Evolutionary conservation across 2,113 vertebrate species (phyloP).

Genomic region (Microtus richardsoni): DNA sequence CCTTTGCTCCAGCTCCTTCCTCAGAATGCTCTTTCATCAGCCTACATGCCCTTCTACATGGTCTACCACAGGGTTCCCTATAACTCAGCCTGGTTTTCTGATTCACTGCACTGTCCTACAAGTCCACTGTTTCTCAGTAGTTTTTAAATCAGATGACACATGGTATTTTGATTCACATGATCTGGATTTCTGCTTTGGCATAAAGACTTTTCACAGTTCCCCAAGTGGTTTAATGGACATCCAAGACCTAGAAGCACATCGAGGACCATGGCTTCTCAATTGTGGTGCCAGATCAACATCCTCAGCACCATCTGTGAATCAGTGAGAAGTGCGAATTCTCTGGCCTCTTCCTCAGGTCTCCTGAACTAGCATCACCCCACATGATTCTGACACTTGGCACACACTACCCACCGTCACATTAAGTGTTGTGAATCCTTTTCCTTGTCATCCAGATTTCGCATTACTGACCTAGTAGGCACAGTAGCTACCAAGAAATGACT

Average conservation of each 20-base stretch:
- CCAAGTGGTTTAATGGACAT: not conserved
- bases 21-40: slow-evolving; percentile 6
- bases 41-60: not conserved
- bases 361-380: not conserved
- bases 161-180: slow-evolving; percentile 6
- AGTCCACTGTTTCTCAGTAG: not conserved
- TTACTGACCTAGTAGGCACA: not conserved
- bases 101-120: not conserved
- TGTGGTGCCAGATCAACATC: not conserved
- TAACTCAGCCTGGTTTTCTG: not conserved
- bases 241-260: not conserved
- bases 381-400: not conserved
- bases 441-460: not conserved
- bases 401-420: not conserved
- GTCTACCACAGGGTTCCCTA: not conserved
- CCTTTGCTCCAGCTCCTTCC: not conserved
- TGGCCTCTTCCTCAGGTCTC: not conserved
- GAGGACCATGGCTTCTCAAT: not conserved
- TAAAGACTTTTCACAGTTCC: not conserved
- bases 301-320: not conserved
- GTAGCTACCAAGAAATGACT: not conserved
- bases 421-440: not conserved
- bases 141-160: not conserved
- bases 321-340: not conserved
- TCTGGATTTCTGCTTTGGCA: not conserved